Conservation (phyloP, 2,113 vertebrate species). For the Sinocyclocheilus anophthalmus region DNA sequence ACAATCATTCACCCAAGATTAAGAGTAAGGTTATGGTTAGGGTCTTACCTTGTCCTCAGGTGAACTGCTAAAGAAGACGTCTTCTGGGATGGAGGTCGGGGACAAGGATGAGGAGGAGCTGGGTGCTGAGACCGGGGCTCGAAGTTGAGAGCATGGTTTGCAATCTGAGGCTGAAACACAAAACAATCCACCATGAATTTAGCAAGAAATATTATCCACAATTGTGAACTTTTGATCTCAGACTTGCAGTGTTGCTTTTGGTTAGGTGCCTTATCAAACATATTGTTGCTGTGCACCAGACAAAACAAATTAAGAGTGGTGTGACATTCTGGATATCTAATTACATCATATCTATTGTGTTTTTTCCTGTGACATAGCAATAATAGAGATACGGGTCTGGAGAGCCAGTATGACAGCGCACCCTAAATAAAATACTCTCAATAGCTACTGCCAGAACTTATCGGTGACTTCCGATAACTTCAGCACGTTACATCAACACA, state of each 20-base stretch:
- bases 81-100: slow-evolving; percentile 73
- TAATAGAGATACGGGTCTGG: neutral
- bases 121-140: slow-evolving; percentile 57
- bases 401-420: neutral
- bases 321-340: neutral
- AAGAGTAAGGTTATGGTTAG: neutral
- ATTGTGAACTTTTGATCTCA: neutral
- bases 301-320: slow-evolving; percentile 2
- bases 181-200: neutral
- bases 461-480: slow-evolving; percentile 2
- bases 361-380: slow-evolving; percentile 5
- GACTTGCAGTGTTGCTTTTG: neutral
- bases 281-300: neutral
- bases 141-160: slow-evolving; percentile 75
- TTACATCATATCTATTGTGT: neutral
- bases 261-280: neutral
- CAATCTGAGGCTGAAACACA: slow-evolving; percentile 80
- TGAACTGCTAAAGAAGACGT: slow-evolving; percentile 71
- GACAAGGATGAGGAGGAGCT: slow-evolving; percentile 70
- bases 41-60: slow-evolving; percentile 76
- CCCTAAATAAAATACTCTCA: neutral
- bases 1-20: neutral
- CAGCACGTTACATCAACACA: slow-evolving; percentile 1
- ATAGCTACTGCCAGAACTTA: neutral
- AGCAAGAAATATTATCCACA: neutral